Base-by-base conservation (phyloP, 2,888 invertebrate species). In the Teinopalpus imperialis region DNA sequence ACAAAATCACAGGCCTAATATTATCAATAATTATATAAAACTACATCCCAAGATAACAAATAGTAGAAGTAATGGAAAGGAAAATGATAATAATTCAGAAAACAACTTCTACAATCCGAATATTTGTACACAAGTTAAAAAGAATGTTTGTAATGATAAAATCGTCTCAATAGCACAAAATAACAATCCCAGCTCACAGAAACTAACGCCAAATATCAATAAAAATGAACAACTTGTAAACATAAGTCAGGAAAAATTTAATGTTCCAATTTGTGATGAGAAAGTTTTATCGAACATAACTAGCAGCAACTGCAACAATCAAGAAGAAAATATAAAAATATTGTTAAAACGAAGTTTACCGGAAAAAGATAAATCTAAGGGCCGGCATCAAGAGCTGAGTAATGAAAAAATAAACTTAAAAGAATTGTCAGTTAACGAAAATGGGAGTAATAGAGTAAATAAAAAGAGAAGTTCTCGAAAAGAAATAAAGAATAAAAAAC, bases 21-120 rank as follows among this genome's bases (percentile, higher is more conserved):
- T 69, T 2, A 53, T 70, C 0, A 75, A 69, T 46, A 77, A 74
- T 51, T 73, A 78, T 49, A 64, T 66, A 29, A 59, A 66, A 27
- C 31, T 68, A 29, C 69, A 74, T 7, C 53, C 66, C 5, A 66
- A 65, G 4, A 6, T 56, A 60, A 45, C 52, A 60, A 1, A 51
- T 34, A 54, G 48, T 35, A 52, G 6, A 31, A 6, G 1, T n/a
- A 23, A n/a, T 26, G 9, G 13, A 16, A 2, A 13, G 5, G 8
- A 41, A 31, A 12, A 18, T n/a, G 6, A 13, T 9, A 8, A 16
- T 16, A 24, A 6, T 16, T 3, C 10, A 10, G 18, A 32, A 32
- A 8, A 14, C 7, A 16, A 4, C 5, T 13, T 21, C 3, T n/a
- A 14, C 3, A 21, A 13, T 7, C 35, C 43, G 1, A 35, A 12